Evolutionary conservation across 2,797 vertebrate species (phyloP).

Genomic region (Florisuga fusca): DNA sequence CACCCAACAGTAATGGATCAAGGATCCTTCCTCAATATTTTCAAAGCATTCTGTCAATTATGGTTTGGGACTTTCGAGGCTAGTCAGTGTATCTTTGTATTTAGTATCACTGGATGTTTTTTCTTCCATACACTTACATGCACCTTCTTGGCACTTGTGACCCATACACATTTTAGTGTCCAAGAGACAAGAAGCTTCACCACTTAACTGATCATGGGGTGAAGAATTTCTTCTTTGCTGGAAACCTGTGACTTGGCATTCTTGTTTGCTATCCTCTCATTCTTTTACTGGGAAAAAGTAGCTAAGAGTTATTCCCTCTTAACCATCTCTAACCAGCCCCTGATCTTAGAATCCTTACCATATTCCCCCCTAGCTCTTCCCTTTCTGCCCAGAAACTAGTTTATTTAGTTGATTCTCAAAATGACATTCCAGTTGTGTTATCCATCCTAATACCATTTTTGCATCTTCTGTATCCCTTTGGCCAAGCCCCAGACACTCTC

Average conservation of each 20-base stretch:
- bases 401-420: neutral
- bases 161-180: neutral
- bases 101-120: neutral
- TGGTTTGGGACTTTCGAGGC: neutral
- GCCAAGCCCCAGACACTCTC: neutral
- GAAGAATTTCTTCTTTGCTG: neutral
- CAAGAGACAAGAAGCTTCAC: neutral
- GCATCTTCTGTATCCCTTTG: neutral
- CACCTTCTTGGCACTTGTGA: neutral
- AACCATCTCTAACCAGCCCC: neutral
- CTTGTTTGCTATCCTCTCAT: neutral
- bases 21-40: neutral
- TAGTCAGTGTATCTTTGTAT: neutral
- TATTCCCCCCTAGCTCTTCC: neutral
- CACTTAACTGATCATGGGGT: neutral
- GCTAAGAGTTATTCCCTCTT: neutral
- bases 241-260: neutral
- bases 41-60: neutral
- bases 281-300: neutral
- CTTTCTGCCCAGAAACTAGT: slow-evolving; percentile 13
- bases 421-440: neutral
- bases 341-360: neutral
- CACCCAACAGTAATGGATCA: neutral
- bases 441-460: neutral
- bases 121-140: neutral